phyloP scores from a whole-genome alignment of 2,888 invertebrate species.

The Protophormia terraenovae region DNA sequence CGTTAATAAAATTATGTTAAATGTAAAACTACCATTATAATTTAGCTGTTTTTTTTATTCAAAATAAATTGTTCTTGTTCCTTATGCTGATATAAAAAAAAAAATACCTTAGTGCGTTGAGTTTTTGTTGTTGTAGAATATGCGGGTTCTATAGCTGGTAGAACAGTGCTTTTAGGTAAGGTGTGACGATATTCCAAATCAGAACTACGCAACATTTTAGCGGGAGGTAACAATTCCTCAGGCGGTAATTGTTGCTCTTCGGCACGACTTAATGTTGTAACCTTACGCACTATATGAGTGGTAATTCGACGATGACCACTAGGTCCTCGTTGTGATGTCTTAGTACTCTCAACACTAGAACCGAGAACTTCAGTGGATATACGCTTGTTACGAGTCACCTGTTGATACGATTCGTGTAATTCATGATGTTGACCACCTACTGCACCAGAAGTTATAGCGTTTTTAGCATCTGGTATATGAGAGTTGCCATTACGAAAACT shows the following conservation, averaged over 20 bases:
- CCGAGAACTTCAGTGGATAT: constrained; percentile 92
- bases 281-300: constrained; percentile 92
- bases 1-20: not conserved
- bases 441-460: not conserved
- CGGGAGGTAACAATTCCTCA: constrained; percentile 84
- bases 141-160: constrained; percentile 82
- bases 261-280: constrained; percentile 92
- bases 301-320: constrained; percentile 92
- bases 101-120: constrained; percentile 88
- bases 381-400: constrained; percentile 90
- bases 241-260: constrained; percentile 87
- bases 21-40: no score
- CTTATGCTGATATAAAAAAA: no score
- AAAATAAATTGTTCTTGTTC: no score
- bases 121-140: constrained; percentile 79
- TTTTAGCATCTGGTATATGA: not conserved
- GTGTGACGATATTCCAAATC: constrained; percentile 81
- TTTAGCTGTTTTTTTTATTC: no score
- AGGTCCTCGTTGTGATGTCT: constrained; percentile 90
- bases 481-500: constrained; percentile 51
- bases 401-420: constrained; percentile 83
- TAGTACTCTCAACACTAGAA: constrained; percentile 91
- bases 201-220: constrained; percentile 83
- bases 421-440: constrained; percentile 44
- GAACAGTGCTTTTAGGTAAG: constrained; percentile 80